phyloP scores from a whole-genome alignment of 2,113 vertebrate genomes.

The Pyrgilauda ruficollis region DNA sequence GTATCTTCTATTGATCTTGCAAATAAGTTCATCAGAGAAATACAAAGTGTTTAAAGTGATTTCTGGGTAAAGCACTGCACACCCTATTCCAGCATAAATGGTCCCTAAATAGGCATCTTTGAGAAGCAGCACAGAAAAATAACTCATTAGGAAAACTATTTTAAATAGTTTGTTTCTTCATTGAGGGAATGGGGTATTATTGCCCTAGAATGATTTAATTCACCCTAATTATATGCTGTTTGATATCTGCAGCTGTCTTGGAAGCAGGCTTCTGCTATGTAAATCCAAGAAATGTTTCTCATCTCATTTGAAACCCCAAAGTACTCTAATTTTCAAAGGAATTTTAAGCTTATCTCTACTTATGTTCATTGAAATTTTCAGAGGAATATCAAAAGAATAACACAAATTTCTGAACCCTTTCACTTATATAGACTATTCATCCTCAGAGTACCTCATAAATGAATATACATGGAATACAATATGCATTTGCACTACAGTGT shows the following conservation, averaged over 20 bases:
- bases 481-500: neutral
- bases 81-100: conserved; percentile 25
- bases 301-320: neutral
- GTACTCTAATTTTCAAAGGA: conserved; percentile 46
- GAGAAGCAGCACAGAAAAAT: conserved; percentile 50
- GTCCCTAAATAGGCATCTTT: conserved; percentile 54
- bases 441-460: neutral
- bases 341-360: conserved; percentile 8
- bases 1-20: conserved; percentile 63
- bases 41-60: conserved; percentile 54
- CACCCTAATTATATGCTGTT: conserved; percentile 50
- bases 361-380: neutral
- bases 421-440: neutral
- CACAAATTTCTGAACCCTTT: neutral
- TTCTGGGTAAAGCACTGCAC: conserved; percentile 34
- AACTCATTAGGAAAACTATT: conserved; percentile 34
- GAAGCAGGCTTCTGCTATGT: conserved; percentile 37
- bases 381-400: neutral
- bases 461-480: neutral
- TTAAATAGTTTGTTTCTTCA: conserved; percentile 24
- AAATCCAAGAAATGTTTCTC: conserved; percentile 23
- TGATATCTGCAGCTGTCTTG: conserved; percentile 55
- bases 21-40: conserved; percentile 56
- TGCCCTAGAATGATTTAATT: conserved; percentile 45
- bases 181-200: conserved; percentile 30